These are phyloP conservation scores for Manduca sexta DNA, from an alignment of 1,140 invertebrate species.

Conservation along the genomic window DNA sequence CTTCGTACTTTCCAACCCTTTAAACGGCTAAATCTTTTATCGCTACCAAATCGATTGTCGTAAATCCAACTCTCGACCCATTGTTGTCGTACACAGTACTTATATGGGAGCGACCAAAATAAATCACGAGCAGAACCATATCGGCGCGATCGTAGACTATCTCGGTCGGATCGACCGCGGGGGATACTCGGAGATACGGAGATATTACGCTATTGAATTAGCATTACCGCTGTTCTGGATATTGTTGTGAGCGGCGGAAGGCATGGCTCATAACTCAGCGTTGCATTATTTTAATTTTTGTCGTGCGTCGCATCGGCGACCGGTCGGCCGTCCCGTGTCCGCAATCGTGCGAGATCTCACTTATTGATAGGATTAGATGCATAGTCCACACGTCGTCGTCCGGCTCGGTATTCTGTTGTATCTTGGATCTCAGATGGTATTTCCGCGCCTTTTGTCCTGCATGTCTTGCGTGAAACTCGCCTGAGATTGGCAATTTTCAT, in stretches of 20 bases:
- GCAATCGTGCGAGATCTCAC: constrained; percentile 47
- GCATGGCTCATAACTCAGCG: constrained; percentile 44
- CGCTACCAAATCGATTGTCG: constrained; percentile 63
- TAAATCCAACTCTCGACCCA: constrained; percentile 57
- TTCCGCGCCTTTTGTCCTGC: too few species aligned
- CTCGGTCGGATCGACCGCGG: constrained; percentile 44
- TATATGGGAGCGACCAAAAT: constrained; percentile 68
- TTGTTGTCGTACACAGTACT: constrained; percentile 59
- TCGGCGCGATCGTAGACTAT: constrained; percentile 63
- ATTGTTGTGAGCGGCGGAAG: constrained; percentile 24
- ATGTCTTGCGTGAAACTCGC: too few species aligned
- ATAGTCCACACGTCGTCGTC: constrained; percentile 40
- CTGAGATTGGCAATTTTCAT: constrained; percentile 9
- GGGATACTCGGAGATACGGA: constrained; percentile 48
- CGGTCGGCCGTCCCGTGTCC: not conserved
- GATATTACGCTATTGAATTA: constrained; percentile 67
- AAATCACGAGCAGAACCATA: constrained; percentile 69
- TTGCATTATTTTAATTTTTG: constrained; percentile 55
- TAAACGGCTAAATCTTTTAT: constrained; percentile 51
- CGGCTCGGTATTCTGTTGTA: constrained; percentile 23
- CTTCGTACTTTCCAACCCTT: constrained; percentile 16
- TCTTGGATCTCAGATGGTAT: constrained; percentile 10
- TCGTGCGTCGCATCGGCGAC: constrained; percentile 22
- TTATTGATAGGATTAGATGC: constrained; percentile 41
- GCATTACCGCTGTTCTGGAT: constrained; percentile 60